Evolutionary conservation across 2,113 vertebrate genomes (phyloP).

Genomic region (Ginglymostoma cirratum): DNA sequence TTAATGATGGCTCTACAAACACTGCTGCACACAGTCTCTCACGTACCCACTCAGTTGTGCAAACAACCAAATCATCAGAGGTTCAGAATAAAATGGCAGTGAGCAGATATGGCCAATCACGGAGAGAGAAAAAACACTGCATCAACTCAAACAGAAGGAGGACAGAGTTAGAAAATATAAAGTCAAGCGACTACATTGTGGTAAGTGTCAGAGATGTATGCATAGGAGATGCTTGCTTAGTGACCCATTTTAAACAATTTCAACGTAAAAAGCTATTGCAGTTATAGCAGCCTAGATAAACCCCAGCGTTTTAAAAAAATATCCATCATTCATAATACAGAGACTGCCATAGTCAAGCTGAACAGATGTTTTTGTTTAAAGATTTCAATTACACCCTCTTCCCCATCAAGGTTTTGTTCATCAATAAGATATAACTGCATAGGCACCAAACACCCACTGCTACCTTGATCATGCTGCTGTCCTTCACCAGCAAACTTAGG

Average conservation of each 20-base stretch:
- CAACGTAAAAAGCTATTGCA: not conserved
- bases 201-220: not conserved
- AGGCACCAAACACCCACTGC: not conserved
- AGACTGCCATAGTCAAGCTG: not conserved
- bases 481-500: not conserved
- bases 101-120: not conserved
- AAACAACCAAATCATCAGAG: not conserved
- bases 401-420: not conserved
- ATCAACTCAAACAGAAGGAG: conserved; percentile 19
- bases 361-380: not conserved
- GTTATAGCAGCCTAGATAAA: not conserved
- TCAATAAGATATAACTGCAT: not conserved
- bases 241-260: conserved; percentile 25
- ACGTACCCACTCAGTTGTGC: not conserved
- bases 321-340: not conserved
- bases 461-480: not conserved
- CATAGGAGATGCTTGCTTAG: not conserved
- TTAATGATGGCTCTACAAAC: not conserved
- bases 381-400: not conserved
- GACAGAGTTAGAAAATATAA: conserved; percentile 10
- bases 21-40: not conserved
- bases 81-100: not conserved
- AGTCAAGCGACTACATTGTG: not conserved
- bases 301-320: not conserved
- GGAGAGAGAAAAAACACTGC: not conserved